Conservation (phyloP, 2,113 vertebrate species). For the Brachionichthys hirsutus region DNA sequence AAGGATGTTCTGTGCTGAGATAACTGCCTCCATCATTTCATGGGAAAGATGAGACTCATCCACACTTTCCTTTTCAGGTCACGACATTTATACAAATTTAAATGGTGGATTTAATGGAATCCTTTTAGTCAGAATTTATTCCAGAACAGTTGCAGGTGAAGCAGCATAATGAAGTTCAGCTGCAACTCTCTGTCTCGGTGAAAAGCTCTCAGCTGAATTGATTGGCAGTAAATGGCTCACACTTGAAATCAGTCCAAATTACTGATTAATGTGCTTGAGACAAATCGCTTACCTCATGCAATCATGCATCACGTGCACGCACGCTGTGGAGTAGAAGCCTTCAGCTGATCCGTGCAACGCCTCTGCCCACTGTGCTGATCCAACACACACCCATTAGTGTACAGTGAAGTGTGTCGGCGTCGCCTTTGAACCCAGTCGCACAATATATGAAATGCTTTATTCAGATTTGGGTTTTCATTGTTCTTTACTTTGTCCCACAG, state of each 20-base stretch:
- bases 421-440: slow-evolving; percentile 6
- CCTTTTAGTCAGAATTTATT: background rate
- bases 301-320: slow-evolving; percentile 21
- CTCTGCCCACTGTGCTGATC: too few species aligned
- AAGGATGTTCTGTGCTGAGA: slow-evolving; percentile 38
- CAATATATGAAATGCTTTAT: too few species aligned
- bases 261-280: slow-evolving; percentile 54
- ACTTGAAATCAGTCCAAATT: slow-evolving; percentile 61
- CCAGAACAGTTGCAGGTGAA: background rate
- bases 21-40: slow-evolving; percentile 21
- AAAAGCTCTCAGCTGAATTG: slow-evolving; percentile 62
- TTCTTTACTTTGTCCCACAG: background rate
- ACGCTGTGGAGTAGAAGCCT: slow-evolving; percentile 12
- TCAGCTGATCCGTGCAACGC: too few species aligned
- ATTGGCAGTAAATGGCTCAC: slow-evolving; percentile 56
- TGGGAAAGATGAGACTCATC: slow-evolving; percentile 1
- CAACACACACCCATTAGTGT: background rate
- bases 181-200: background rate
- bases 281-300: slow-evolving; percentile 49
- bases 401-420: background rate
- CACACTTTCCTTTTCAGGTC: background rate
- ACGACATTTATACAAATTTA: background rate
- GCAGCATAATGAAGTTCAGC: background rate
- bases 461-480: too few species aligned
- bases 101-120: background rate